Conservation (phyloP, 2,888 invertebrate genomes). For the Ophion costatus region DNA sequence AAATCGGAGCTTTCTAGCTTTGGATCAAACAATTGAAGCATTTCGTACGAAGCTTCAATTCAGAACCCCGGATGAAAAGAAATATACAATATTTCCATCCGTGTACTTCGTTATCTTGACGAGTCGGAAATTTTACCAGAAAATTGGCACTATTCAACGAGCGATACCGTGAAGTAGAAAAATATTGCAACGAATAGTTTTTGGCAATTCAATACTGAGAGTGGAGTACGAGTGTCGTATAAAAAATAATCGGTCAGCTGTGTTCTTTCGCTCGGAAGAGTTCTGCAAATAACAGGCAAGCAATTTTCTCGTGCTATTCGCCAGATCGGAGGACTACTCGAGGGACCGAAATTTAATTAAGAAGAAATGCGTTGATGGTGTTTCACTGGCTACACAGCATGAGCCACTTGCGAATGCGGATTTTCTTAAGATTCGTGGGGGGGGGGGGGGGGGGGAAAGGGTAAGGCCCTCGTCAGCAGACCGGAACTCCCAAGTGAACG, state of each 20-base stretch:
- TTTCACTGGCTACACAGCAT: constrained; percentile 71
- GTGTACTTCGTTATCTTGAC: not conserved
- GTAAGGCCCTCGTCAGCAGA: constrained; percentile 57
- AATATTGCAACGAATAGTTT: not conserved
- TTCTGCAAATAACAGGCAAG: not conserved
- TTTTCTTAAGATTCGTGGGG: constrained; percentile 73
- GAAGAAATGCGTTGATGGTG: not conserved
- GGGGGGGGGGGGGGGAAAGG: constrained; percentile 27
- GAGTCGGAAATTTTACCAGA: not conserved
- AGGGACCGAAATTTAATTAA: not conserved
- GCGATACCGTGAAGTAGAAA: not conserved
- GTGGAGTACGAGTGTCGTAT: not conserved
- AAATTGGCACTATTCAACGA: not conserved
- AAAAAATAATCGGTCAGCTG: not conserved
- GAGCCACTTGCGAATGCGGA: constrained; percentile 74
- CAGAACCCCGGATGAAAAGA: not conserved
- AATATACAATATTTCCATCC: not conserved
- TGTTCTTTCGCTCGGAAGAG: not conserved
- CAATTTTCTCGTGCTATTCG: not conserved
- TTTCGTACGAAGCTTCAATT: not conserved
- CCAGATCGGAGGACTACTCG: not conserved
- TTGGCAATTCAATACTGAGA: not conserved
- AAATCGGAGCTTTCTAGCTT: not conserved
- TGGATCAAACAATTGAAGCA: not conserved
- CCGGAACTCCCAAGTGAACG: constrained; percentile 63